Base-by-base conservation (phyloP, 2,797 vertebrate genomes). In the Astyanax mexicanus region DNA sequence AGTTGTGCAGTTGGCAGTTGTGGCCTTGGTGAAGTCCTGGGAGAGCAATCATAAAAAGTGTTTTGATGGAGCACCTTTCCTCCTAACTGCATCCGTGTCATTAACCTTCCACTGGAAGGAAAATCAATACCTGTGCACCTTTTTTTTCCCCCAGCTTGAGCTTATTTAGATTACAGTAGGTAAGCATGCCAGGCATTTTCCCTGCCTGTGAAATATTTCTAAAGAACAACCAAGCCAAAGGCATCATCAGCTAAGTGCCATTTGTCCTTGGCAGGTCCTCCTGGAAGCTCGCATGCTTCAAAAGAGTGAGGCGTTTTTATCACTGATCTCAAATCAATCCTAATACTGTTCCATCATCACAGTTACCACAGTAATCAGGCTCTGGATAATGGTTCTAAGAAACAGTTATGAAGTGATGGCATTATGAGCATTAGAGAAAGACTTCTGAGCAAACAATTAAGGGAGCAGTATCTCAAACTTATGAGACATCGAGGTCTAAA, bases 181-280 rank as follows among this genome's bases (percentile, higher is more conserved):
- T 71, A 84, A 84, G 84, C 79, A 47, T 77, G 80, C 49, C 40
- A 15, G 25, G 21, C 61, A 66, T 76, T 78, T 38, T 35, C 21
- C 70, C 79, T 71, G 57, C 35, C 72, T 82, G 82, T 85, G 82
- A 91, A 86, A 88, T 84, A 84, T 84, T 85, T 86, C 71, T 5
- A 55, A 11, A 75, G 69, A 85, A 81, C 84, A 78, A 81, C 77
- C 72, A 76, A 86, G 80, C 84, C 78, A 79, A 83, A 74, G 11
- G 78, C 72, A 73, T 86, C 89, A 91, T 92, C 90, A 89, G 87
- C 90, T 89, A 91, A 91, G 88, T 90, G 88, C 85, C 78, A 83
- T 88, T 88, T 85, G 88, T 88, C 87, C 86, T 90, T 88, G 89
- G 86, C 82, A 78, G 78, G 81, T 67, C 70, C 32, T 15, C 71